Evolutionary conservation across 2,888 invertebrate species (phyloP), one percentile per base, ranked within the genome.

Genomic region (Thymelicus acteon): DNA sequence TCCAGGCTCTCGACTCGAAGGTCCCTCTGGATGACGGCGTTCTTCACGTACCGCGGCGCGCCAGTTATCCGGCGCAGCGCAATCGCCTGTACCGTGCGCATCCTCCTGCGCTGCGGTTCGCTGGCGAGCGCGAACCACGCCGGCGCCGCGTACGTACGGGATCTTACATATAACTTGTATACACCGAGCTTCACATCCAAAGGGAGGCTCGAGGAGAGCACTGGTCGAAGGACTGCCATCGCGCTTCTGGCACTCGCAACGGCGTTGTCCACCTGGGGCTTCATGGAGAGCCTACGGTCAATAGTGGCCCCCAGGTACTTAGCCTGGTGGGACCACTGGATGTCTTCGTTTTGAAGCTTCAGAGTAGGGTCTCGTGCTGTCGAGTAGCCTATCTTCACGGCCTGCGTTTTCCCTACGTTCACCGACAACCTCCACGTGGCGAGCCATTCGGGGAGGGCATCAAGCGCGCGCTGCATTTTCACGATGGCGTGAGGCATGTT

Each of bases 181-280:
- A 62, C 15, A 3, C 37, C 15, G n/a, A n/a, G 10, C 13, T 62
- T 62, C 13, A 39, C 7, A 1, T 31, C 5, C 48, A 62, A 48
- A n/a, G 62, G 62, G 62, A 62, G 49, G 2, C 49, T 48, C 48
- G 62, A 62, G 70, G 7, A 1, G 63, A 65, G 7, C 70, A 77
- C 67, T 3, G 15, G 1, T 73, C 74, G 7, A 2, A 62, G 0
- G 74, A 74, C 6, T 74, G 78, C 71, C 52, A 74, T 0, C 60
- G 76, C 1, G 5, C 57, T 54, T 24, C 52, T 67, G 1, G 40
- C 7, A 1, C 63, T 57, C 37, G 68, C 60, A 2, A 57, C 48
- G n/a, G 49, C 64, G 19, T 67, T 39, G 12, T 67, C 44, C 19
- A 65, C 52, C 39, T 67, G 60, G 7, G 49, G 19, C 10, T 40